Evolutionary conservation across 1,140 invertebrate species (phyloP).

Genomic region (Zaprionus africanus): DNA sequence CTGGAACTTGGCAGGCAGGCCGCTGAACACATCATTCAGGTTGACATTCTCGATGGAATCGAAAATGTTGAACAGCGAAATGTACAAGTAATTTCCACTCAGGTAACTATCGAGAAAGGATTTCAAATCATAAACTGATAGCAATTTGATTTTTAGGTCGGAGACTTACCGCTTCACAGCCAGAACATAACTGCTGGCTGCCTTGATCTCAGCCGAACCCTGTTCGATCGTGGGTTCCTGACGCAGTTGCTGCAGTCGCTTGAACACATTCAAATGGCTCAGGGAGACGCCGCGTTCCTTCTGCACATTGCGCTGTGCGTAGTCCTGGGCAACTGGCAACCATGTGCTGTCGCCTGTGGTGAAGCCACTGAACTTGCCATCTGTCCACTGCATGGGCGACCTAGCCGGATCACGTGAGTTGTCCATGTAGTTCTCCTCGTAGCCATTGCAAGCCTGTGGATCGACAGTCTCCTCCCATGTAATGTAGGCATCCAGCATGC

Average conservation of each 20-base stretch:
- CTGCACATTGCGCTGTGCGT: constrained; percentile 85
- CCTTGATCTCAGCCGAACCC: constrained; percentile 65
- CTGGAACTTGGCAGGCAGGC: constrained; percentile 67
- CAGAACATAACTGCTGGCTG: constrained; percentile 69
- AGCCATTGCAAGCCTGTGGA: constrained; percentile 86
- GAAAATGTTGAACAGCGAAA: constrained; percentile 75
- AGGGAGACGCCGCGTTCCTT: constrained; percentile 52
- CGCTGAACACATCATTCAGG: constrained; percentile 54
- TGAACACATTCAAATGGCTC: constrained; percentile 76
- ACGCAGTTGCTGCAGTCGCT: constrained; percentile 70
- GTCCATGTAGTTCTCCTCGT: constrained; percentile 83
- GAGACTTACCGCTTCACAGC: constrained; percentile 72
- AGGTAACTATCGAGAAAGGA: constrained; percentile 45
- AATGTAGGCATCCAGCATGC: constrained; percentile 89
- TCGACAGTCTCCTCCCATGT: constrained; percentile 85
- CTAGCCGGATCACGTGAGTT: constrained; percentile 88
- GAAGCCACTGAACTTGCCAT: constrained; percentile 66
- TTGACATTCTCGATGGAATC: constrained; percentile 69
- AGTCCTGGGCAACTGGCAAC: constrained; percentile 88
- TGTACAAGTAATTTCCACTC: constrained; percentile 60
- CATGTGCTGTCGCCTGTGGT: constrained; percentile 86
- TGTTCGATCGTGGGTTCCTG: constrained; percentile 65
- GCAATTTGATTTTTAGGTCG: neutral
- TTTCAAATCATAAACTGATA: neutral
- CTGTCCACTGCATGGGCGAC: constrained; percentile 92